These are phyloP conservation scores for Pseudorasbora parva DNA, from an alignment of 2,113 vertebrate species.

Conservation along the genomic window DNA sequence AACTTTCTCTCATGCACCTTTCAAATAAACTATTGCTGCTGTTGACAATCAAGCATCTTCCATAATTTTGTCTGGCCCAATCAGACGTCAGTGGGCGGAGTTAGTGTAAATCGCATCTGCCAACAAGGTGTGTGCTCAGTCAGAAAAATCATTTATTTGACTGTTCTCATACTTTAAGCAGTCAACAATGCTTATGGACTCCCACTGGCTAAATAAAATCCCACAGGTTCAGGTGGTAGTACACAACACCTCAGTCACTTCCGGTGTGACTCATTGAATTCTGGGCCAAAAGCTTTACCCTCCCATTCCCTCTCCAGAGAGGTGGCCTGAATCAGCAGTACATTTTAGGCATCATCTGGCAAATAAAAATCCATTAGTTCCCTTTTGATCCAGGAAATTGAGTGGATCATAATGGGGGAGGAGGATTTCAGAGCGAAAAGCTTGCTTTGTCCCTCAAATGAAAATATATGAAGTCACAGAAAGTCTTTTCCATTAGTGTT, in stretches of 20 bases:
- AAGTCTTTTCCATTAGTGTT: constrained; percentile 46
- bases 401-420: constrained; percentile 56
- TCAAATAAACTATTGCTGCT: too few relatives aligned
- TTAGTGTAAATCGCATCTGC: too few relatives aligned
- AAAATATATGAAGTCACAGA: constrained; percentile 35
- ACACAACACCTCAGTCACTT: constrained; percentile 7
- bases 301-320: constrained; percentile 21
- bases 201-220: neutral
- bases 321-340: constrained; percentile 29
- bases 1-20: too few relatives aligned
- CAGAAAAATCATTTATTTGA: too few relatives aligned
- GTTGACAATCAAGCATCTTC: too few relatives aligned
- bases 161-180: neutral
- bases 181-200: neutral
- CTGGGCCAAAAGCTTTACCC: constrained; percentile 38
- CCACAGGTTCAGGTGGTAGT: constrained; percentile 1
- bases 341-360: constrained; percentile 31
- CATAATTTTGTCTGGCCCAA: too few relatives aligned
- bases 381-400: constrained; percentile 52
- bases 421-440: constrained; percentile 32
- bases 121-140: too few relatives aligned
- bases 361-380: constrained; percentile 63
- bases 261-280: constrained; percentile 28
- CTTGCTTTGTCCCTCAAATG: constrained; percentile 34
- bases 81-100: too few relatives aligned